A percentile compares a stretch with the other conserved stretches of the same genome.
Evolutionary conservation across 2,113 vertebrate genomes (phyloP).

Genomic region (Columba janthina): DNA sequence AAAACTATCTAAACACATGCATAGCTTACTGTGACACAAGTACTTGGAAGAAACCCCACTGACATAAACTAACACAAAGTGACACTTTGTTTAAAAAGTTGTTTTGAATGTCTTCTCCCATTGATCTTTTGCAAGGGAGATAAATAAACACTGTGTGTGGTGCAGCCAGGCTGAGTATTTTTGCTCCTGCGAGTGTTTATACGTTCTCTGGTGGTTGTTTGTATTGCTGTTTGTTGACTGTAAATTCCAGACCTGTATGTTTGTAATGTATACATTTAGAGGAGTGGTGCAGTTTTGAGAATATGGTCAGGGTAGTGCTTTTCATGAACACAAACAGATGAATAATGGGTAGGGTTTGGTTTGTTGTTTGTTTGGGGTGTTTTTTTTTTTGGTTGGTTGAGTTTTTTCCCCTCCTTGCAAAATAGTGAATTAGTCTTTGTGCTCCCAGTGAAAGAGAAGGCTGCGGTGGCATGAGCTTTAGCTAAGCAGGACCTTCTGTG

Average conservation of each 20-base stretch:
- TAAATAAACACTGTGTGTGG: slow-evolving; percentile 72
- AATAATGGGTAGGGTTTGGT: neutral
- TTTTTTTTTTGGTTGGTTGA: no score
- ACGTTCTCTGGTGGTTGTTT: slow-evolving; percentile 50
- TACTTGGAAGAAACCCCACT: slow-evolving; percentile 61
- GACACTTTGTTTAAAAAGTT: slow-evolving; percentile 67
- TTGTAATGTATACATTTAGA: slow-evolving; percentile 65
- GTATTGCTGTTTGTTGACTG: slow-evolving; percentile 67
- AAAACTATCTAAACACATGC: slow-evolving; percentile 46
- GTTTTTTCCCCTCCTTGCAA: neutral
- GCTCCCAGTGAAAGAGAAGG: slow-evolving; percentile 2
- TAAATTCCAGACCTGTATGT: slow-evolving; percentile 62
- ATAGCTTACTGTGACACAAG: slow-evolving; percentile 53
- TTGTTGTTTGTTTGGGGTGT: neutral
- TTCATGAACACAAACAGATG: slow-evolving; percentile 11
- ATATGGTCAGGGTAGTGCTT: neutral
- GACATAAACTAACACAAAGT: slow-evolving; percentile 64
- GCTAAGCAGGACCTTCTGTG: slow-evolving; percentile 3
- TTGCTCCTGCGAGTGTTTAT: slow-evolving; percentile 58
- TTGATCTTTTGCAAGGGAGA: slow-evolving; percentile 50
- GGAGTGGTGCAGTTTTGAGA: neutral
- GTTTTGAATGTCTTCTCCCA: slow-evolving; percentile 60
- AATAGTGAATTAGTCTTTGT: slow-evolving; percentile 37
- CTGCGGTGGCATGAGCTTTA: neutral
- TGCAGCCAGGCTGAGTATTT: slow-evolving; percentile 39